phyloP scores from a whole-genome alignment of 2,888 invertebrate genomes.

The Catotricha subobsoleta region DNA sequence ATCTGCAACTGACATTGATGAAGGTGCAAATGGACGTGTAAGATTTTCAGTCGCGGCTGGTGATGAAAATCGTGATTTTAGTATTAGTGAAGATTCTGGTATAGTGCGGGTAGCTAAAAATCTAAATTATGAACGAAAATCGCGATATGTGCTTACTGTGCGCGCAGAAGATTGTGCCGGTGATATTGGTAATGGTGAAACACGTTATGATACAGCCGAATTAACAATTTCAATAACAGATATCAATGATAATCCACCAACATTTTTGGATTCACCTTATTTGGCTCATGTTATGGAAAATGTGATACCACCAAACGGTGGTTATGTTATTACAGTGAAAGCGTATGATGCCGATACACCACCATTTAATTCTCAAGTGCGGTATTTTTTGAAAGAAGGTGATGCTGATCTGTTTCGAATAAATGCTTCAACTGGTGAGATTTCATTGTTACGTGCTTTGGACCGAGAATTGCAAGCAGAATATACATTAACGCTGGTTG shows the following conservation, averaged over 20 bases:
- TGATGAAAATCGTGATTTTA: conserved; percentile 79
- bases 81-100: conserved; percentile 81
- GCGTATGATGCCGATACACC: conserved; percentile 85
- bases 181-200: conserved; percentile 37
- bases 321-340: conserved; percentile 63
- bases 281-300: conserved; percentile 87
- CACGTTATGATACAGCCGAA: conserved; percentile 57
- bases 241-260: conserved; percentile 86
- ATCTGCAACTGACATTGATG: conserved; percentile 75
- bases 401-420: conserved; percentile 81
- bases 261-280: conserved; percentile 88
- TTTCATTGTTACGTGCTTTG: conserved; percentile 62
- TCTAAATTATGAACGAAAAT: conserved; percentile 79
- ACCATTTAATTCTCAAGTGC: conserved; percentile 74
- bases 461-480: conserved; percentile 72
- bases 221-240: conserved; percentile 72
- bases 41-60: conserved; percentile 78
- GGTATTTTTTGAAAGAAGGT: conserved; percentile 86
- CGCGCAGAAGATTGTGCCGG: conserved; percentile 76
- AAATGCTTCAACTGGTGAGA: conserved; percentile 80
- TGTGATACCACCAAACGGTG: conserved; percentile 59
- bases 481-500: conserved; percentile 70
- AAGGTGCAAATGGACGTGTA: conserved; percentile 77
- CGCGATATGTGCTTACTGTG: conserved; percentile 64
- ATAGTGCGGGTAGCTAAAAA: conserved; percentile 81